Conservation (phyloP, 2,888 invertebrate genomes). For the Epinotia brunnichana region DNA sequence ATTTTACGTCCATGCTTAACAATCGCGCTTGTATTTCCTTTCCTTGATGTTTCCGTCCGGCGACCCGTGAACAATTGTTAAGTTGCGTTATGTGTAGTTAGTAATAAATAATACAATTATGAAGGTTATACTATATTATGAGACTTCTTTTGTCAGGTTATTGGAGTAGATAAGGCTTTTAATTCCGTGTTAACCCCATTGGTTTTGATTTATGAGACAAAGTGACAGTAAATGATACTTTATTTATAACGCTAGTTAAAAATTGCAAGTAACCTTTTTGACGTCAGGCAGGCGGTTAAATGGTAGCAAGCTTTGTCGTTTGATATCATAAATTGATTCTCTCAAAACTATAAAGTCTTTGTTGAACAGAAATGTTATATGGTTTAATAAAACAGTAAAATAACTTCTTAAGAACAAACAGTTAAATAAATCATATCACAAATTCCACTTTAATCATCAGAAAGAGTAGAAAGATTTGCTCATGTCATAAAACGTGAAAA, state of each 20-base stretch:
- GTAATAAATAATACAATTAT: conserved; percentile 20
- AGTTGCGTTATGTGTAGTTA: not conserved
- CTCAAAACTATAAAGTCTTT: not conserved
- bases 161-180: too few relatives aligned
- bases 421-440: conserved; percentile 18
- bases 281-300: too few relatives aligned
- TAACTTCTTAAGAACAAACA: not conserved
- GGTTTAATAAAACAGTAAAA: not conserved
- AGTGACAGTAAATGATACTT: too few relatives aligned
- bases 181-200: too few relatives aligned
- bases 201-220: too few relatives aligned
- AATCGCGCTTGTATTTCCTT: conserved; percentile 25
- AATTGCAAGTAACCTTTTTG: too few relatives aligned
- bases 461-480: not conserved
- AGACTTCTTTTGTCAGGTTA: too few relatives aligned
- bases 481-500: conserved; percentile 23
- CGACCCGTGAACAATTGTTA: conserved; percentile 16
- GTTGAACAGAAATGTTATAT: not conserved
- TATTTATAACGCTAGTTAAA: too few relatives aligned
- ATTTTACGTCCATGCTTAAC: conserved; percentile 20
- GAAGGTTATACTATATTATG: not conserved
- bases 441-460: not conserved
- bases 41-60: conserved; percentile 9
- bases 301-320: too few relatives aligned
- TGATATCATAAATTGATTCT: too few relatives aligned